Conservation (phyloP, 2,797 vertebrate genomes). For the Pseudocheirus occidentalis region DNA sequence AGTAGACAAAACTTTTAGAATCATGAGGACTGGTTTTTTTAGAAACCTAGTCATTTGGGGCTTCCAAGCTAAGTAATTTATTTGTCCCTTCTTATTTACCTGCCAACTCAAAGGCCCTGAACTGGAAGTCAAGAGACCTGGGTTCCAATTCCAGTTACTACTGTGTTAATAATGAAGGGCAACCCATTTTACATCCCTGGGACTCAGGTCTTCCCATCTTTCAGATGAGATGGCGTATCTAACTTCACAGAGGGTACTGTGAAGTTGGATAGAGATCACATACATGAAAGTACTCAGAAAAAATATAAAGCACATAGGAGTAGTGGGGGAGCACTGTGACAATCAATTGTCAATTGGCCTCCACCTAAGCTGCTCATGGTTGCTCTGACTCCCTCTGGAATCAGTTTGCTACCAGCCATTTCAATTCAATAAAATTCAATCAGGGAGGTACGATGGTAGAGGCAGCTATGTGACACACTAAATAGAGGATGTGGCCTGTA, state of each 20-base stretch:
- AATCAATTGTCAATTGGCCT: background rate
- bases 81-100: background rate
- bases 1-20: background rate
- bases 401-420: background rate
- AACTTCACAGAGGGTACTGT: background rate
- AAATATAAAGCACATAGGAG: background rate
- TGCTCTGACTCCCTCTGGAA: background rate
- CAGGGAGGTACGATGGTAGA: background rate
- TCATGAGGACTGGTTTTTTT: background rate
- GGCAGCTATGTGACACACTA: too few relatives aligned
- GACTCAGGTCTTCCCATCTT: background rate
- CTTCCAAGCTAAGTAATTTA: background rate
- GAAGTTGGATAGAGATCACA: background rate
- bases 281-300: background rate
- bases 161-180: background rate
- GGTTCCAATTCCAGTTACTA: background rate
- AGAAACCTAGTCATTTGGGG: background rate
- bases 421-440: background rate
- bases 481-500: background rate
- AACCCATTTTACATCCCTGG: background rate
- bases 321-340: background rate
- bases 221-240: background rate
- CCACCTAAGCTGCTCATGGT: background rate
- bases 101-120: background rate
- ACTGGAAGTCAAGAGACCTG: background rate